phyloP scores from a whole-genome alignment of 1,140 invertebrate species.

The Papilio glaucus region DNA sequence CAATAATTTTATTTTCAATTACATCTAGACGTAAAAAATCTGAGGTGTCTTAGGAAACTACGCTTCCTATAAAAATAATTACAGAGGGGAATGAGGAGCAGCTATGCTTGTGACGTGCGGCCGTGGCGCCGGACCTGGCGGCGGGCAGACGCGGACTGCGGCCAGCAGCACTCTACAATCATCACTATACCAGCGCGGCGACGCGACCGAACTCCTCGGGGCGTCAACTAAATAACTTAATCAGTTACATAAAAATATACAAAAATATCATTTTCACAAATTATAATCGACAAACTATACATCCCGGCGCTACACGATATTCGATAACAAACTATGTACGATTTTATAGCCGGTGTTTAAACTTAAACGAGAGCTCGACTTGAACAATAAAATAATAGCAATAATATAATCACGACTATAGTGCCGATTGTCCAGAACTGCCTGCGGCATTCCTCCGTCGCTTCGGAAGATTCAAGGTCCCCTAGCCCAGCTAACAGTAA shows the following conservation, averaged over 20 bases:
- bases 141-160: conserved; percentile 74
- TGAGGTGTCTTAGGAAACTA: conserved; percentile 82
- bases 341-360: conserved; percentile 75
- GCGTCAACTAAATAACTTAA: conserved; percentile 79
- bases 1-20: conserved; percentile 84
- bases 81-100: conserved; percentile 81
- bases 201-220: conserved; percentile 52
- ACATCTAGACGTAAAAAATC: conserved; percentile 83
- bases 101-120: conserved; percentile 80
- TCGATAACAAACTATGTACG: conserved; percentile 78
- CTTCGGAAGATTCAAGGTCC: conserved; percentile 81
- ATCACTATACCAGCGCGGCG: conserved; percentile 64
- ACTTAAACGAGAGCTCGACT: conserved; percentile 82
- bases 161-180: conserved; percentile 82
- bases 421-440: conserved; percentile 82
- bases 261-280: conserved; percentile 83
- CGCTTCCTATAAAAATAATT: conserved; percentile 83
- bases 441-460: conserved; percentile 74
- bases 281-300: conserved; percentile 80
- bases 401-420: conserved; percentile 79
- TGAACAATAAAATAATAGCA: conserved; percentile 73
- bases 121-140: conserved; percentile 48
- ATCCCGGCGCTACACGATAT: conserved; percentile 78
- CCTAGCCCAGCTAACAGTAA: conserved; percentile 82
- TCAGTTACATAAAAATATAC: conserved; percentile 82